Conservation (phyloP, 2,888 invertebrate genomes). For the Lithodes maja region DNA sequence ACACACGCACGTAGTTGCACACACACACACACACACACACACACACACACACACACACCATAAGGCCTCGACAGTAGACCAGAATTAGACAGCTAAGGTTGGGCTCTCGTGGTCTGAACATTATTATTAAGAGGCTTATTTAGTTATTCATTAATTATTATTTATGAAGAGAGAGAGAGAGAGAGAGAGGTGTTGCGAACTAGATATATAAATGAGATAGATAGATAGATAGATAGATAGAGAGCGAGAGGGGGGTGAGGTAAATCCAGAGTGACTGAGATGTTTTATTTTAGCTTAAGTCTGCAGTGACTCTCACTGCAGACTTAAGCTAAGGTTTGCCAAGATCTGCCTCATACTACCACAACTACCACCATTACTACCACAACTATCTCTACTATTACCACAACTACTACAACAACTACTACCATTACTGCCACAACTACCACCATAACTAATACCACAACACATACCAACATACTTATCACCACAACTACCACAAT, state of each 20-base stretch:
- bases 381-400: background rate
- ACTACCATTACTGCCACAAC: background rate
- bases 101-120: too few relatives aligned
- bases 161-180: background rate
- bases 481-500: background rate
- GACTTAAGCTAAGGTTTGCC: too few relatives aligned
- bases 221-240: background rate
- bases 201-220: background rate
- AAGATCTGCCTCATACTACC: background rate
- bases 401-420: background rate
- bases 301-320: too few relatives aligned
- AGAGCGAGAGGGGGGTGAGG: conserved; percentile 1
- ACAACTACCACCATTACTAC: background rate
- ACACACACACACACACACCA: too few relatives aligned
- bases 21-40: too few relatives aligned
- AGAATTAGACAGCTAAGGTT: too few relatives aligned
- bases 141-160: background rate
- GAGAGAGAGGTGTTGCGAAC: background rate
- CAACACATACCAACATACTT: too few relatives aligned
- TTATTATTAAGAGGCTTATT: too few relatives aligned
- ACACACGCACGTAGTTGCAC: too few relatives aligned
- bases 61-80: too few relatives aligned
- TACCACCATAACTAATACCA: background rate
- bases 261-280: background rate
- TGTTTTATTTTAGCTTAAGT: background rate